phyloP scores from a whole-genome alignment of 2,797 vertebrate species.

The Myotis vivesi region DNA sequence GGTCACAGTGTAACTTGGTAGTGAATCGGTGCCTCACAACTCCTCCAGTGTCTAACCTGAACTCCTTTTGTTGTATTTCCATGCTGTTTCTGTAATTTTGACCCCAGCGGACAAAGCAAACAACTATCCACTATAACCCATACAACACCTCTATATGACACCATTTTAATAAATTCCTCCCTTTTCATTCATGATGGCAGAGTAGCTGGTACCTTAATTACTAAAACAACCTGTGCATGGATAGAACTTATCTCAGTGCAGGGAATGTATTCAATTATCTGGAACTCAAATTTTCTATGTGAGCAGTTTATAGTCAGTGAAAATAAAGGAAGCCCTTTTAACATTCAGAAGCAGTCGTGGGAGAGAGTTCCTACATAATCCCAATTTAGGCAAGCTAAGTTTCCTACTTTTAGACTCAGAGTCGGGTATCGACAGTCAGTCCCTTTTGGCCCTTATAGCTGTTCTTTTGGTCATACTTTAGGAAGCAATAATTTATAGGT shows the following conservation, averaged over 20 bases:
- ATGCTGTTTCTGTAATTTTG: constrained; percentile 35
- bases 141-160: background rate
- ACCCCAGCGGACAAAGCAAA: constrained; percentile 21
- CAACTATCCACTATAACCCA: constrained; percentile 4
- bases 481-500: constrained; percentile 21
- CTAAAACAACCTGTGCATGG: constrained; percentile 71
- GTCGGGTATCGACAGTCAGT: background rate
- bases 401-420: constrained; percentile 45
- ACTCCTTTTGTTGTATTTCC: background rate
- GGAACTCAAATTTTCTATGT: constrained; percentile 72
- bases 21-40: background rate
- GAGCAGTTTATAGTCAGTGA: constrained; percentile 73
- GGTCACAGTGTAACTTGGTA: background rate
- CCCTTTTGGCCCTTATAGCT: background rate
- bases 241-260: constrained; percentile 67
- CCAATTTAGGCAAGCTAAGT: constrained; percentile 45
- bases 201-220: constrained; percentile 69
- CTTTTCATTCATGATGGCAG: constrained; percentile 57
- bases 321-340: constrained; percentile 64
- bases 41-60: background rate
- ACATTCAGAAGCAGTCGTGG: constrained; percentile 63
- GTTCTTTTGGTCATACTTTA: constrained; percentile 11
- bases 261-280: constrained; percentile 66
- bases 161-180: constrained; percentile 62
- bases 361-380: constrained; percentile 61